phyloP scores from a whole-genome alignment of 2,888 invertebrate species.

The Hydrotaea diabolus region DNA sequence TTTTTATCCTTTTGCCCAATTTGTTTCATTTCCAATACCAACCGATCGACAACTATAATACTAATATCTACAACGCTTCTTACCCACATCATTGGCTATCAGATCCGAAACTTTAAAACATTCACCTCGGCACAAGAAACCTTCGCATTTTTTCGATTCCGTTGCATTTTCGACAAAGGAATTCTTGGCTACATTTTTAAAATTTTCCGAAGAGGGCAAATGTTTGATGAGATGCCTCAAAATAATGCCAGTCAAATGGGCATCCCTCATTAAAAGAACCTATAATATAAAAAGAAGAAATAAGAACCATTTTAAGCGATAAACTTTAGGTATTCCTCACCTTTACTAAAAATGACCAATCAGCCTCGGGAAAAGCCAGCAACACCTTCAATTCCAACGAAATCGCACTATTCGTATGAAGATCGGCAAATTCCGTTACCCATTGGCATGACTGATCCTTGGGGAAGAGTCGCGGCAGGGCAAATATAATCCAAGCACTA shows the following conservation, averaged over 20 bases:
- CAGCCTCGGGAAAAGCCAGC: conserved; percentile 89
- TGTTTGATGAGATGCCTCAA: conserved; percentile 82
- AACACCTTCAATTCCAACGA: conserved; percentile 87
- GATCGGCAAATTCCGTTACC: conserved; percentile 81
- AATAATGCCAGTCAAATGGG: conserved; percentile 84
- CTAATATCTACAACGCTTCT: background rate
- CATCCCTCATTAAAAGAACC: conserved; percentile 88
- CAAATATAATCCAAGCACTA: conserved; percentile 87
- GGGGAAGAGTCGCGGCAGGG: conserved; percentile 84
- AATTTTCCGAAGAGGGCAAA: conserved; percentile 81
- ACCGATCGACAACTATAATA: too few relatives aligned
- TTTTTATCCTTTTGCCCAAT: too few relatives aligned
- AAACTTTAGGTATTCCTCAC: conserved; percentile 78
- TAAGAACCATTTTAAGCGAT: background rate
- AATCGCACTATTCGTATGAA: conserved; percentile 84
- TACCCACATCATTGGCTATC: conserved; percentile 76
- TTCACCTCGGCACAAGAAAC: conserved; percentile 87
- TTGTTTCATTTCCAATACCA: too few relatives aligned
- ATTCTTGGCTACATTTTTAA: conserved; percentile 77
- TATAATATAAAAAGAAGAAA: conserved; percentile 73
- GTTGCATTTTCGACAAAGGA: conserved; percentile 78
- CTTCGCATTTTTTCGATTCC: conserved; percentile 82
- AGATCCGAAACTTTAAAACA: conserved; percentile 81
- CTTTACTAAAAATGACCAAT: conserved; percentile 88
- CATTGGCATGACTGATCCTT: conserved; percentile 79